A percentile compares a stretch with the other conserved stretches of the same genome.
Conservation (phyloP, 2,888 invertebrate genomes). For the Philereme vetulata region DNA sequence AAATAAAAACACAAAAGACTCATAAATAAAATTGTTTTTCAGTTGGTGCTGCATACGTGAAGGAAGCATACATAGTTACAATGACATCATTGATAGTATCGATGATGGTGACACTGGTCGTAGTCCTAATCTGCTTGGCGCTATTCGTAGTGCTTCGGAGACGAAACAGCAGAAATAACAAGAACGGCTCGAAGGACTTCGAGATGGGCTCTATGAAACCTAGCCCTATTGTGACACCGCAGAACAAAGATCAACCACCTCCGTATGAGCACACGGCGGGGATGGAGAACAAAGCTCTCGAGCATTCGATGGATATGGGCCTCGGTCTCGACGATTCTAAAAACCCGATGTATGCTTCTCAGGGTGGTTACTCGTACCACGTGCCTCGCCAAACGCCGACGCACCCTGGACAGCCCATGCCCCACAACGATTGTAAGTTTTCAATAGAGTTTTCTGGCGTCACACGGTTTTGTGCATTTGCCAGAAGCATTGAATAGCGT, state of each 20-base stretch:
- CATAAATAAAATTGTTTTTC: conserved; percentile 43
- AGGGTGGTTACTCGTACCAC: conserved; percentile 94
- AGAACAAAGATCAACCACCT: conserved; percentile 94
- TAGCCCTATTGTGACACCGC: conserved; percentile 90
- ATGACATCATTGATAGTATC: conserved; percentile 88
- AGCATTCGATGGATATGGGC: conserved; percentile 94
- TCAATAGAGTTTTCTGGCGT: neutral
- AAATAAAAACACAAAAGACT: neutral
- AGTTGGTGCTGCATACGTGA: conserved; percentile 93
- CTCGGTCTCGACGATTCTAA: conserved; percentile 93
- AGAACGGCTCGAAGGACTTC: conserved; percentile 93
- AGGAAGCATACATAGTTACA: conserved; percentile 89
- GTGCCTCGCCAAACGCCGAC: conserved; percentile 87
- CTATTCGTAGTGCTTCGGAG: conserved; percentile 92
- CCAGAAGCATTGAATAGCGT: too few relatives aligned
- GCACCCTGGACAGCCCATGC: conserved; percentile 86
- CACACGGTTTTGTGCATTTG: too few relatives aligned
- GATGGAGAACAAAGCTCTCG: conserved; percentile 95
- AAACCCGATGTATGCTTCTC: conserved; percentile 91
- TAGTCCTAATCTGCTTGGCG: conserved; percentile 90
- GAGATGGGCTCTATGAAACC: conserved; percentile 95
- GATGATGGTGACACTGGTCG: conserved; percentile 62
- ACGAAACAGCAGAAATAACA: conserved; percentile 91
- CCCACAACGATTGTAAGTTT: conserved; percentile 91
- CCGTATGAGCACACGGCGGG: conserved; percentile 94